A percentile compares a stretch with the other conserved stretches of the same genome.
phyloP scores from a whole-genome alignment of 2,113 vertebrate species.

The Petaurus breviceps region DNA sequence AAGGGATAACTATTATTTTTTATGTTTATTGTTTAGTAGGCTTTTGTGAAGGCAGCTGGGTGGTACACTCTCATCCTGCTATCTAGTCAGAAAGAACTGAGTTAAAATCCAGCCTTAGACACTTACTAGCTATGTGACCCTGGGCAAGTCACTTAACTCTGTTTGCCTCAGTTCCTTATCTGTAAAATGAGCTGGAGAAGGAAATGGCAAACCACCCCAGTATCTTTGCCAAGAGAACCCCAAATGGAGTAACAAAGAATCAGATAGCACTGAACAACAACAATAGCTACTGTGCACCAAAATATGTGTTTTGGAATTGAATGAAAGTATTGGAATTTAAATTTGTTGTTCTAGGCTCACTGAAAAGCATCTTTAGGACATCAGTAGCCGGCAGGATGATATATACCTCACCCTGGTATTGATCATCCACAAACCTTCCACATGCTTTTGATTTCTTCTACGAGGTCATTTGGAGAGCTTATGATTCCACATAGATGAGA shows the following conservation, averaged over 20 bases:
- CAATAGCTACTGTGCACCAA: not conserved
- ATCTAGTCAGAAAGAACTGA: too few species aligned
- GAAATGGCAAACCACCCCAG: not conserved
- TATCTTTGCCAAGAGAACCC: not conserved
- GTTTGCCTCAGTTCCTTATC: not conserved
- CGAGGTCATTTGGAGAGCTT: not conserved
- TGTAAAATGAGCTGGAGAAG: not conserved
- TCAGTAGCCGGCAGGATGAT: not conserved
- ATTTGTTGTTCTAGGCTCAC: not conserved
- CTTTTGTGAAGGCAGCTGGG: not conserved
- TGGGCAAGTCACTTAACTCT: not conserved
- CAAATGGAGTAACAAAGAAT: not conserved
- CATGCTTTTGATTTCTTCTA: not conserved
- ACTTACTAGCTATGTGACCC: not conserved
- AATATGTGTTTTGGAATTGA: not conserved
- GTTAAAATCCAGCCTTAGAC: not conserved
- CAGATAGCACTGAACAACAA: not conserved
- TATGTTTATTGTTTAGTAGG: not conserved
- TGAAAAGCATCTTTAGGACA: not conserved
- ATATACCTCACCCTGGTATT: not conserved
- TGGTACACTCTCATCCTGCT: too few species aligned
- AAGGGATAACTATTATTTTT: not conserved
- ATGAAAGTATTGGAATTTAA: not conserved
- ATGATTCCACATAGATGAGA: not conserved
- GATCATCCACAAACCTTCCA: not conserved